Conservation (phyloP, 2,888 invertebrate species). For the Sphinx pinastri region DNA sequence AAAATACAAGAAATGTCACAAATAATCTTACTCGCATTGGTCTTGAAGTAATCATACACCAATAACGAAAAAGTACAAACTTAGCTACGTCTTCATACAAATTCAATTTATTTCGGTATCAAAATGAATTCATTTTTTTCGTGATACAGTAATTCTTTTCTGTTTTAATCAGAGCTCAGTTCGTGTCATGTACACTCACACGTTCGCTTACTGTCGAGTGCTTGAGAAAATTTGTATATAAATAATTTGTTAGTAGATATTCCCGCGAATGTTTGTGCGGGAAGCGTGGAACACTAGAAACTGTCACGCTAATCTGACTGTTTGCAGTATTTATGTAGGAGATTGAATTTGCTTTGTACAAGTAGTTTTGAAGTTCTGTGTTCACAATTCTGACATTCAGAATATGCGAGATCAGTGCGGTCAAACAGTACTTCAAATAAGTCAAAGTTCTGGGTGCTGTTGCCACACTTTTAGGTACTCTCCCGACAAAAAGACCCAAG, state of each 20-base stretch:
- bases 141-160: conserved; percentile 3
- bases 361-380: too few species aligned
- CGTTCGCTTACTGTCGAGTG: neutral
- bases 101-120: conserved; percentile 9
- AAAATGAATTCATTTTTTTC: conserved; percentile 10
- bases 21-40: too few species aligned
- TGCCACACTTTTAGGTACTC: too few species aligned
- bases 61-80: neutral
- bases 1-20: too few species aligned
- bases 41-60: neutral
- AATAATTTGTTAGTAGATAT: conserved; percentile 11
- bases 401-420: too few species aligned
- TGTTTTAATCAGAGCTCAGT: conserved; percentile 8
- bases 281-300: neutral
- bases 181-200: conserved; percentile 19
- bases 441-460: too few species aligned
- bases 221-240: conserved; percentile 19
- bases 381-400: too few species aligned
- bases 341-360: too few species aligned
- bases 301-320: neutral
- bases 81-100: neutral
- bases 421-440: too few species aligned
- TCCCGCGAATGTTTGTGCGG: neutral
- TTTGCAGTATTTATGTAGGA: neutral
- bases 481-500: too few species aligned